Evolutionary conservation across 2,888 invertebrate genomes (phyloP).

Genomic region (Lypha dubia): DNA sequence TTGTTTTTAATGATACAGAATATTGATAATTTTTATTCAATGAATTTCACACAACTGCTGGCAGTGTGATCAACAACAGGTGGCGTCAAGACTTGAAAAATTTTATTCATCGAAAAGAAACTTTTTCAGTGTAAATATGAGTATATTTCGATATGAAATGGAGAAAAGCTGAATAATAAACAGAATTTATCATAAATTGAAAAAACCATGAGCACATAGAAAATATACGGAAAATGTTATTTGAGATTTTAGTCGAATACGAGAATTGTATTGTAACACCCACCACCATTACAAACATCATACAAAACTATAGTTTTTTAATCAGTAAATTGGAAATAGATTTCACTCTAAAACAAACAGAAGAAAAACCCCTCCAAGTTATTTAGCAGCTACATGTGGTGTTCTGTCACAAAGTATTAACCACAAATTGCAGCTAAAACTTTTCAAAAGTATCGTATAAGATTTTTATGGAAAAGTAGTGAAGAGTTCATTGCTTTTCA

Average conservation of each 20-base stretch:
- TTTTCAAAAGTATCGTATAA: slow-evolving; percentile 2
- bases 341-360: neutral
- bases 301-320: neutral
- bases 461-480: neutral
- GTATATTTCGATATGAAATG: neutral
- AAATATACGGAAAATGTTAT: neutral
- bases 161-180: neutral
- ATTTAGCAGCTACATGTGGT: neutral
- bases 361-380: neutral
- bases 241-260: neutral
- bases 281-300: neutral
- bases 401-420: neutral
- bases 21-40: neutral
- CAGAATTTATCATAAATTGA: slow-evolving; percentile 8
- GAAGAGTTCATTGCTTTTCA: neutral
- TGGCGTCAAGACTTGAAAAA: slow-evolving; percentile 12
- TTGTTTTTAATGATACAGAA: neutral
- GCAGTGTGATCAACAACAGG: slow-evolving; percentile 12
- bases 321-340: slow-evolving; percentile 7
- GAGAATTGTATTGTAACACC: neutral
- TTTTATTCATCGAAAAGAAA: slow-evolving; percentile 6
- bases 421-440: neutral
- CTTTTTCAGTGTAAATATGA: neutral
- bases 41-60: neutral
- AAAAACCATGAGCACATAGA: neutral